Conservation (phyloP, 2,888 invertebrate species). For the Lamellibrachia satsuma region DNA sequence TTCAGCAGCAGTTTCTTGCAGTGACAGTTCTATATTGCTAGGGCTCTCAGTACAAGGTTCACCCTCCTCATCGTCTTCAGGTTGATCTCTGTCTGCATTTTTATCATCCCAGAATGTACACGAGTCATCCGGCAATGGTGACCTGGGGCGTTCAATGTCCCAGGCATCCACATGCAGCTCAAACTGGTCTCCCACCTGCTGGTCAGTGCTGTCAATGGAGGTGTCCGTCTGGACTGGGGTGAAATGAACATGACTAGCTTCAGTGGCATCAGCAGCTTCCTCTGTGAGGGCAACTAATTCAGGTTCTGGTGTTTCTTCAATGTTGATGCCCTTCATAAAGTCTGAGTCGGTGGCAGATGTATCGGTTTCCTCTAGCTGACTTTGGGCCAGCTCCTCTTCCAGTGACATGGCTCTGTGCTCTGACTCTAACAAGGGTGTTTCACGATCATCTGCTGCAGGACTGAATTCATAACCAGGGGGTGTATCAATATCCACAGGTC, state of each 20-base stretch:
- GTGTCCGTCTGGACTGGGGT: background rate
- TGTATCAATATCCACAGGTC: constrained; percentile 13
- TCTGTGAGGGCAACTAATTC: constrained; percentile 35
- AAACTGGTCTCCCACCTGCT: constrained; percentile 27
- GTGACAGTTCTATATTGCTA: background rate
- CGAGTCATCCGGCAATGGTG: constrained; percentile 65
- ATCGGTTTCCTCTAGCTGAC: background rate
- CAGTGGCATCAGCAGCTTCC: constrained; percentile 29
- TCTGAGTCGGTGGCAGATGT: background rate
- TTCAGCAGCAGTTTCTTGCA: constrained; percentile 45
- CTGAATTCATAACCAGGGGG: background rate
- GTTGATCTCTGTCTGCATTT: background rate
- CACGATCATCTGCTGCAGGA: background rate
- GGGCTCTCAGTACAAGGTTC: background rate
- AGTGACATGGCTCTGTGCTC: constrained; percentile 5
- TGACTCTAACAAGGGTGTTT: background rate
- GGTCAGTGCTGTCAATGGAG: background rate
- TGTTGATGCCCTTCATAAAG: background rate
- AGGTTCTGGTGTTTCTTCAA: constrained; percentile 26
- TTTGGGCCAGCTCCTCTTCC: constrained; percentile 13
- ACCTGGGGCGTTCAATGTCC: constrained; percentile 70
- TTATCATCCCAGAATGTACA: constrained; percentile 26
- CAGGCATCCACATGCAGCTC: constrained; percentile 59
- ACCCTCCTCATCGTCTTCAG: background rate
- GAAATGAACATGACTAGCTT: constrained; percentile 8